phyloP scores from a whole-genome alignment of 2,113 vertebrate species.

The Ivindomyrus marchei region DNA sequence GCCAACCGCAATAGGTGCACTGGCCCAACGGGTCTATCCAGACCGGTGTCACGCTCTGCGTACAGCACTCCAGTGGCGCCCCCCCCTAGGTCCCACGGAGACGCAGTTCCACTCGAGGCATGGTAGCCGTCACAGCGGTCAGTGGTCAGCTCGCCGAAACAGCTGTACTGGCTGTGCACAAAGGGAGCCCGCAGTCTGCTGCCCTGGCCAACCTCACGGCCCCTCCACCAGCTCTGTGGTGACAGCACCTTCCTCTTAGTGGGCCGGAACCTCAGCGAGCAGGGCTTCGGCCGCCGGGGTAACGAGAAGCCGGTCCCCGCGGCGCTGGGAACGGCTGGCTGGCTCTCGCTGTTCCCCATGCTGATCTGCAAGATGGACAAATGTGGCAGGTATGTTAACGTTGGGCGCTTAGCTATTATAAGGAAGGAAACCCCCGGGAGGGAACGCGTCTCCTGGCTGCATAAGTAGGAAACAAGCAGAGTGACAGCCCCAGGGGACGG shows the following conservation, averaged over 20 bases:
- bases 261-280: constrained; percentile 70
- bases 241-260: constrained; percentile 63
- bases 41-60: constrained; percentile 63
- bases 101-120: constrained; percentile 50
- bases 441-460: background rate
- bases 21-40: constrained; percentile 70
- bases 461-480: background rate
- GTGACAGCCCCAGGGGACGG: background rate
- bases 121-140: constrained; percentile 27
- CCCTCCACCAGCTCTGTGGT: constrained; percentile 66
- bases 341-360: constrained; percentile 94
- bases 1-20: constrained; percentile 59
- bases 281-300: constrained; percentile 68
- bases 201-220: constrained; percentile 38
- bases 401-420: background rate
- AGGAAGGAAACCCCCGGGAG: background rate
- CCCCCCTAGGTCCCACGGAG: constrained; percentile 44
- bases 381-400: background rate
- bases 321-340: constrained; percentile 69
- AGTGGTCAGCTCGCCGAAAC: constrained; percentile 11
- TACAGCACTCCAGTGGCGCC: constrained; percentile 81
- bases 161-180: constrained; percentile 60
- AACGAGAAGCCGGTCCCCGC: constrained; percentile 50
- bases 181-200: constrained; percentile 65
- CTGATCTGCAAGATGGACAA: constrained; percentile 49